These are phyloP conservation scores for Ursus arctos DNA, from an alignment of 2,113 vertebrate species.

Conservation along the genomic window DNA sequence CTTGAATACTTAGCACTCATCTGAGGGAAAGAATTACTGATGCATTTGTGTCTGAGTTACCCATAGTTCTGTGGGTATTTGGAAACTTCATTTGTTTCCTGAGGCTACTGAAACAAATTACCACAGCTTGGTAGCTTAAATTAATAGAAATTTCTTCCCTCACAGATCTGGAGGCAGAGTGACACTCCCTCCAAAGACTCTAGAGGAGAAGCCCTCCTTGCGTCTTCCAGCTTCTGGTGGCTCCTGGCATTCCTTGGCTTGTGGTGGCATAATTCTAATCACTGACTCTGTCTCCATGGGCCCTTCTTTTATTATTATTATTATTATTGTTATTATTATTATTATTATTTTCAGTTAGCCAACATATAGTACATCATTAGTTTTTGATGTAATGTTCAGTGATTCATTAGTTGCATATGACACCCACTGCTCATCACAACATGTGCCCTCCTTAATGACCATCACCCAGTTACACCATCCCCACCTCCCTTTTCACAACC, in stretches of 20 bases:
- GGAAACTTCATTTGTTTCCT: neutral
- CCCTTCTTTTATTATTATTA: neutral
- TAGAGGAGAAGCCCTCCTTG: neutral
- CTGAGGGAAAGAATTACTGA: neutral
- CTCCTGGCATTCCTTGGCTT: neutral
- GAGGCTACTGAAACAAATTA: neutral
- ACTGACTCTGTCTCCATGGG: neutral
- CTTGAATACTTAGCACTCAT: neutral
- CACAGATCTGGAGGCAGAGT: neutral
- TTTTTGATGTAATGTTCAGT: too few species aligned
- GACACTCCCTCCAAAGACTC: neutral
- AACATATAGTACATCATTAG: too few species aligned
- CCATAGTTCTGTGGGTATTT: neutral
- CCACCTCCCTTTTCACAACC: too few species aligned
- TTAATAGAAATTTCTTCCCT: neutral
- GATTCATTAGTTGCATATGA: too few species aligned
- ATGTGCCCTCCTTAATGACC: too few species aligned
- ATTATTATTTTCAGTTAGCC: too few species aligned
- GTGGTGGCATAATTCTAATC: neutral
- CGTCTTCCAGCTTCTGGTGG: neutral
- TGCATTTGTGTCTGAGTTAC: neutral
- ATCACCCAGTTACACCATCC: too few species aligned
- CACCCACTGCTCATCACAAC: too few species aligned
- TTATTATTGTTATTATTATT: too few species aligned
- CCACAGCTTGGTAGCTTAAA: neutral